Evolutionary conservation across 2,797 vertebrate species (phyloP).

Genomic region (Otolemur crassicaudatus): DNA sequence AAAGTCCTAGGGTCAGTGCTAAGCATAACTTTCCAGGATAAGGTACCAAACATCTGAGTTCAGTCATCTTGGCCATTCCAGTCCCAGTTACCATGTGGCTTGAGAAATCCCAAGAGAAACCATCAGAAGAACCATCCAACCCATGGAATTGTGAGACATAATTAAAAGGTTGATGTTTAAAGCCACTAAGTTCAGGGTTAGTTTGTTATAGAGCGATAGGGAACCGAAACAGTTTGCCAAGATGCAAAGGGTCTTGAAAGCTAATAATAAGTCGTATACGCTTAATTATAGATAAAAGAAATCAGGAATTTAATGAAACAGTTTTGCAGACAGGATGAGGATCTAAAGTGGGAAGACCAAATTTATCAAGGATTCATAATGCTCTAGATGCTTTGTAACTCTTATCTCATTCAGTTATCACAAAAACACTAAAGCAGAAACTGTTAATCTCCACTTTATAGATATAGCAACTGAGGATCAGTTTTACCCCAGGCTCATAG

Average conservation of each 20-base stretch:
- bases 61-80: not conserved
- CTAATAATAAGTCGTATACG: not conserved
- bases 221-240: not conserved
- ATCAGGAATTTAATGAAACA: not conserved
- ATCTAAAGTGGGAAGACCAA: not conserved
- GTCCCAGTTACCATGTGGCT: not conserved
- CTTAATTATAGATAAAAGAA: constrained; percentile 39
- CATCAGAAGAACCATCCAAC: not conserved
- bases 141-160: not conserved
- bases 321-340: not conserved
- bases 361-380: not conserved
- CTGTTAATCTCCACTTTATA: not conserved
- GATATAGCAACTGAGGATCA: not conserved
- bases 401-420: constrained; percentile 30
- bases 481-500: not conserved
- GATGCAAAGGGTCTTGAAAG: not conserved
- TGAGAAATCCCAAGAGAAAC: not conserved
- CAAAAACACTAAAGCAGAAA: not conserved
- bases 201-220: not conserved
- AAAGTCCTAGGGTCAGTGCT: not conserved
- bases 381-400: not conserved
- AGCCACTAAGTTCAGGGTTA: not conserved
- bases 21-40: not conserved
- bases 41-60: not conserved
- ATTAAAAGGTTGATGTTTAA: constrained; percentile 6